Evolutionary conservation across 1,140 invertebrate genomes (phyloP), one percentile per base, ranked within the genome.

Genomic region (Apolygus lucorum): DNA sequence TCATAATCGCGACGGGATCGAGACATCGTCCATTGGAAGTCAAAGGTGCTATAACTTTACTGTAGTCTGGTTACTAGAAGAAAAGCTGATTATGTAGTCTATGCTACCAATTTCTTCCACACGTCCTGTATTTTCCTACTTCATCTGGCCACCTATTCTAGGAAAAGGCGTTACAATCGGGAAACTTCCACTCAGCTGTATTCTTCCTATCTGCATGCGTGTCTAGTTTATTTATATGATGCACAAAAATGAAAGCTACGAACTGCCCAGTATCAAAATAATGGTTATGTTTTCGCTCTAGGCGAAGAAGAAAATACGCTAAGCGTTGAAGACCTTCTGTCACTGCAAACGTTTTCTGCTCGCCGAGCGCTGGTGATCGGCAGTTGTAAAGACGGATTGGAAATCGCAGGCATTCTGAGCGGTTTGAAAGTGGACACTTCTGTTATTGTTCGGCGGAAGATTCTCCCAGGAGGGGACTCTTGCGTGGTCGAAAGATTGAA

Each of bases 371-470:
- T 59, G 4, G 22, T 59, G 4, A 22, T 59, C 22, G 54, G 54
- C 8, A 59, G 54, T 59, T 8, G 22, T 24, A 59, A 59, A 59
- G 54, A 59, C 22, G 54, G 54, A 4, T 59, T 59, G 54, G 54
- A 59, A 59, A 59, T 59, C 2, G 54, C 54, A 14, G 54, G 54
- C 2, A 59, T 59, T 21, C 54, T 59, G 8, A 22, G 11, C 11
- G 54, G 54, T 24, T 22, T 59, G 11, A 4, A 4, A 4, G 22
- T 59, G 4, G 54, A 59, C 8, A 59, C 54, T 4, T 11, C 22
- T 4, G 11, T 59, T 4, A 4, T 59, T 4, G 54, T 59, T 21
- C 11, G 22, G 22, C 8, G 54, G 22, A 59, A 59, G 22, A 13
- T 59, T 4, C 22, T 59, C 13, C 54, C 54, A 59, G 22, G 54